Conservation (phyloP, 2,797 vertebrate species). For the Zenarchopterus dispar region DNA sequence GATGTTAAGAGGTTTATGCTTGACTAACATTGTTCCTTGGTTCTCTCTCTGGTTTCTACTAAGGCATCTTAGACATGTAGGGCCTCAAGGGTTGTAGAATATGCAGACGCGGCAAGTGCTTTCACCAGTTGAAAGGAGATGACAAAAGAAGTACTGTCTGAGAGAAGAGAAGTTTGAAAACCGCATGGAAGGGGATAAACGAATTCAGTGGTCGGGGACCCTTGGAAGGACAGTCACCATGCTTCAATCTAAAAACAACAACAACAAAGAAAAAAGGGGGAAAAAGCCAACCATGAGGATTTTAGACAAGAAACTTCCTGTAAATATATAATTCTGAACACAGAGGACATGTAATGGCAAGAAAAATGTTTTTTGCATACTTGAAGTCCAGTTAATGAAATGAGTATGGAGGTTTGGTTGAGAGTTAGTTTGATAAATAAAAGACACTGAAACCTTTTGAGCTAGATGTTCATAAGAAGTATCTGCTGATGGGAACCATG, state of each 20-base stretch:
- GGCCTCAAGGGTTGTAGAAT: conserved; percentile 55
- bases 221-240: conserved; percentile 43
- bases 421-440: too few species aligned
- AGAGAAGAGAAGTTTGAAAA: conserved; percentile 47
- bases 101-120: conserved; percentile 67
- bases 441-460: too few species aligned
- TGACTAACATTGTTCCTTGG: conserved; percentile 70
- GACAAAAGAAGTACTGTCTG: conserved; percentile 70
- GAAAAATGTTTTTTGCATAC: too few species aligned
- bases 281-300: background rate
- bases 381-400: too few species aligned
- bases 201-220: conserved; percentile 45
- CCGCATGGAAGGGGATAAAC: conserved; percentile 45
- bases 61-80: conserved; percentile 67
- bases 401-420: too few species aligned
- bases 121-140: conserved; percentile 42
- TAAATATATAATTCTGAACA: background rate
- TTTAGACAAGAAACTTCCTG: conserved; percentile 6
- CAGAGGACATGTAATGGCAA: too few species aligned
- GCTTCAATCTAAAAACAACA: conserved; percentile 22
- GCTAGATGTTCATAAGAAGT: too few species aligned
- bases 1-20: conserved; percentile 72
- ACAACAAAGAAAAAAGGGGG: background rate
- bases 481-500: too few species aligned
- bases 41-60: conserved; percentile 64